Evolutionary conservation across 2,797 vertebrate species (phyloP).

Genomic region (Syndactyla subalaris): DNA sequence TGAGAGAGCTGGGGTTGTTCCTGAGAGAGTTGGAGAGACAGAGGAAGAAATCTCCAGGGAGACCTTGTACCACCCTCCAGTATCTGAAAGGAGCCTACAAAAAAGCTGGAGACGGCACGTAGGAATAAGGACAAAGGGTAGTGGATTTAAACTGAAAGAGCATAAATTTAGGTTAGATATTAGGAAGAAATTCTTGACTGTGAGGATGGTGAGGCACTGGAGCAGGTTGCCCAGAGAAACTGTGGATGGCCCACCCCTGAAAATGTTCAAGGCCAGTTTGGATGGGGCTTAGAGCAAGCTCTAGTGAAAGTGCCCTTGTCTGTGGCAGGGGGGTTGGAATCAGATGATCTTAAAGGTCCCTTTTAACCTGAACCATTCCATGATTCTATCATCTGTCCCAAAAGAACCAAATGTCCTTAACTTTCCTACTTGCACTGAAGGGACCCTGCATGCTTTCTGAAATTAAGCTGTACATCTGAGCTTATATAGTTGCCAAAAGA

Average conservation of each 20-base stretch:
- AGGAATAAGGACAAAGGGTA: not conserved
- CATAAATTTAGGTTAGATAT: not conserved
- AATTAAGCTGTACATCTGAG: constrained; percentile 8
- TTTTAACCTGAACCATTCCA: not conserved
- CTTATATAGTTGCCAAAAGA: constrained; percentile 11
- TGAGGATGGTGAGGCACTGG: not conserved
- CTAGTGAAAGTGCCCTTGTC: not conserved
- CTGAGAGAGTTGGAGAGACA: not conserved
- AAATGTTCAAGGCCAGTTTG: not conserved
- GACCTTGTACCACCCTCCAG: not conserved
- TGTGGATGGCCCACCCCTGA: not conserved
- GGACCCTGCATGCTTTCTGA: not conserved
- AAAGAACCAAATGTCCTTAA: not conserved
- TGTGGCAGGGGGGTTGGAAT: not conserved
- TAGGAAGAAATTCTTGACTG: not conserved
- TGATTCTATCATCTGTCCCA: not conserved
- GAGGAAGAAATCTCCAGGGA: not conserved
- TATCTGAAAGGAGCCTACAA: not conserved
- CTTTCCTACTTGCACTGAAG: not conserved
- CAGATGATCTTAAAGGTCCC: not conserved
- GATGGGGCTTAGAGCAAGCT: not conserved
- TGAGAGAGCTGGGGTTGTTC: not conserved
- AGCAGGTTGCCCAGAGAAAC: not conserved
- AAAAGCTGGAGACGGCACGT: not conserved
- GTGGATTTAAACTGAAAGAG: not conserved